A percentile compares a stretch with the other conserved stretches of the same genome.
phyloP scores from a whole-genome alignment of 2,797 vertebrate species.

The Cottoperca gobio region DNA sequence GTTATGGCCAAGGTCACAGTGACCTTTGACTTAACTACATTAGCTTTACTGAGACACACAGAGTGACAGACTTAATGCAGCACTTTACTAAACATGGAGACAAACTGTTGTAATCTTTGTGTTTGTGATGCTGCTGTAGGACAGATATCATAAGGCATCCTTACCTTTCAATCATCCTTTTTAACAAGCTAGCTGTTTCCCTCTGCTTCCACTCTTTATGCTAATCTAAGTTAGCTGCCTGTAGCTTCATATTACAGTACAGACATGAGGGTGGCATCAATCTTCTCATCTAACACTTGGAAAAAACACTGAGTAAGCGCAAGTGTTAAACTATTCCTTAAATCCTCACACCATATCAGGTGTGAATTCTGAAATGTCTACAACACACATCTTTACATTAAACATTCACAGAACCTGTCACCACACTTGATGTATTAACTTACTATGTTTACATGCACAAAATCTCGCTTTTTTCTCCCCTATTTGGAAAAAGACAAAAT shows the following conservation, averaged over 20 bases:
- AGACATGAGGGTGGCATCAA: too few relatives aligned
- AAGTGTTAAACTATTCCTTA: neutral
- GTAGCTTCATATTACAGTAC: constrained; percentile 1
- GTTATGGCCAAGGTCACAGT: too few relatives aligned
- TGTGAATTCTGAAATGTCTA: neutral
- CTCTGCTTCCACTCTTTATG: too few relatives aligned
- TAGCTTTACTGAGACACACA: neutral
- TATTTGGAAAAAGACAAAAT: too few relatives aligned
- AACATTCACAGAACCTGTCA: neutral
- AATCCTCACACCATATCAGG: too few relatives aligned
- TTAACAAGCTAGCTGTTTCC: neutral
- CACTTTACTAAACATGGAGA: neutral
- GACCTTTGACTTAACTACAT: too few relatives aligned
- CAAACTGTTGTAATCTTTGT: neutral
- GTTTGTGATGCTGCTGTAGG: too few relatives aligned
- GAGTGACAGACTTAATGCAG: too few relatives aligned
- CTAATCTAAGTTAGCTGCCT: neutral
- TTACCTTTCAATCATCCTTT: too few relatives aligned
- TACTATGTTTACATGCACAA: too few relatives aligned
- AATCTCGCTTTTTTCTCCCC: too few relatives aligned
- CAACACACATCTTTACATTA: neutral
- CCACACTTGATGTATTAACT: neutral
- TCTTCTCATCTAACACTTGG: neutral
- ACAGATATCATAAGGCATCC: too few relatives aligned
- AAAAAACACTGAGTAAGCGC: neutral